Evolutionary conservation across 2,888 invertebrate species (phyloP).

Genomic region (Muschampia plurimacula): DNA sequence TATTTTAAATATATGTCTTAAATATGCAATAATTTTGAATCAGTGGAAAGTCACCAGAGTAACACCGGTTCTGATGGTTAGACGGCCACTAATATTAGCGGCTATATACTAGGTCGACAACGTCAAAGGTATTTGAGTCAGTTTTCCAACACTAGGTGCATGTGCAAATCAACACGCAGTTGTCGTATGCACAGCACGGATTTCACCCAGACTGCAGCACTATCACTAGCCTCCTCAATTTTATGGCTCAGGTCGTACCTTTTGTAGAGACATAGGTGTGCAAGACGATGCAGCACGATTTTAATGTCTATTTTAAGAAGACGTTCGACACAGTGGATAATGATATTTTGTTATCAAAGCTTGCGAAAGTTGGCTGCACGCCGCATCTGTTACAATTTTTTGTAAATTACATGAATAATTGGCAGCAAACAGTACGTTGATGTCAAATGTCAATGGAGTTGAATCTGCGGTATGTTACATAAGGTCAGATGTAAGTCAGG

Average conservation of each 20-base stretch:
- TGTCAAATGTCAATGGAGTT: conserved; percentile 5
- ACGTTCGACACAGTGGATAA: conserved; percentile 1
- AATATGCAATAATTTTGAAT: background rate
- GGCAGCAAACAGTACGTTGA: conserved; percentile 21
- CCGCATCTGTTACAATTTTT: conserved; percentile 20
- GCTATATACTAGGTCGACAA: background rate
- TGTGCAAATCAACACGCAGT: background rate
- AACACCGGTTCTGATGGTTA: conserved; percentile 27
- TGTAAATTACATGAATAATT: conserved; percentile 22
- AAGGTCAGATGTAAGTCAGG: conserved; percentile 33
- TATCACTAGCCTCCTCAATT: background rate
- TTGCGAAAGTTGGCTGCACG: conserved; percentile 9
- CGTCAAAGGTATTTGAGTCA: background rate
- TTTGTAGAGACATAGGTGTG: background rate
- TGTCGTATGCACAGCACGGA: background rate
- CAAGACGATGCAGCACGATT: background rate
- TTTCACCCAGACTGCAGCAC: background rate
- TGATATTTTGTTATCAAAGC: background rate
- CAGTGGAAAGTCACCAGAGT: conserved; percentile 2
- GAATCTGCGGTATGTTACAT: conserved; percentile 26
- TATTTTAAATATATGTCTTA: conserved; percentile 26
- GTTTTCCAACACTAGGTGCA: background rate
- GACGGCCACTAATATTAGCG: background rate
- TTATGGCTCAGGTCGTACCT: background rate
- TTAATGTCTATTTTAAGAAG: background rate